Base-by-base conservation (phyloP, 2,113 vertebrate species). In the Leucosticte australis region DNA sequence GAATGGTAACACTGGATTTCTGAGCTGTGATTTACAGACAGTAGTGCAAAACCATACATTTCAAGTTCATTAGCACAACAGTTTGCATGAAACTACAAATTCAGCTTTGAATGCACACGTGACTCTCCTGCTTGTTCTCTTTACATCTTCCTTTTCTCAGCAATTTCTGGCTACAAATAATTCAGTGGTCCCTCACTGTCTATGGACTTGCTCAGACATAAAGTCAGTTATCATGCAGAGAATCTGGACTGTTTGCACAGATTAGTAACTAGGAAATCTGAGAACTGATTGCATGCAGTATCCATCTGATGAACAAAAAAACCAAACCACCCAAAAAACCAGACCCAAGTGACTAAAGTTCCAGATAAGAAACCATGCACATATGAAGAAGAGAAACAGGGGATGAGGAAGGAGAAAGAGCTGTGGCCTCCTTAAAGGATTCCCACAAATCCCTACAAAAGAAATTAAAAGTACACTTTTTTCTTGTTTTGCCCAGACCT, bases 81-180 rank as follows among this genome's bases (percentile, higher is more conserved):
- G 77, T 94, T 83, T 91, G 59, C 63, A 89, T 67, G 46, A 94
- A 71, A 91, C 46, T 47, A 96, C 37, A 89, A 90, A 94, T 46
- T 57, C 76, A 87, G 55, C 78, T 87, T 81, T 62, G 37, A 95
- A 80, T 56, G 63, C 59, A 42, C 50, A 80, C 1, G 3, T 0
- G 3, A 71, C 26, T 49, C 52, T 77, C 15, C 16, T 41, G 7
- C 35, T 68, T 39, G 3, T 14, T 88, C 31, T 73, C 39, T 68
- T 60, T 76, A n/a, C 55, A 56, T 53, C 42, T 53, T 50, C n/a
- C 27, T 49, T 83, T 80, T 31, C 80, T 35, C 31, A 39, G 35
- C 46, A 37, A 41, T 77, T 76, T 67, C 53, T 73, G 41, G 21
- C 39, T 90, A 86, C 59, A 86, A 89, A 53, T 46, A 89, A 70